Percentiles rank a stretch among this genome's conserved stretches.
Evolutionary conservation across 2,797 vertebrate genomes (phyloP).

Genomic region (Oreonectes daqikongensis): DNA sequence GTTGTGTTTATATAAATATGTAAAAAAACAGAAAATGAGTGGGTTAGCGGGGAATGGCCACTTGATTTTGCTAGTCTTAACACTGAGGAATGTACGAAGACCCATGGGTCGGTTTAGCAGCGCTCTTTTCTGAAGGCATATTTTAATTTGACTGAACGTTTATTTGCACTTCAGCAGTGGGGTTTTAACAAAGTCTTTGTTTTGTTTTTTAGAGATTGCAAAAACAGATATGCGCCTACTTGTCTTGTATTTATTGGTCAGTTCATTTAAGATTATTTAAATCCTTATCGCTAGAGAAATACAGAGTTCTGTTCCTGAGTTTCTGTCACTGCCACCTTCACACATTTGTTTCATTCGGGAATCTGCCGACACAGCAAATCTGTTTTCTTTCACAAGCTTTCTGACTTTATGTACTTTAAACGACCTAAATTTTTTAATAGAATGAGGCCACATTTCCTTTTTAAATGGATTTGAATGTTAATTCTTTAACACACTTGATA

Average conservation of each 20-base stretch:
- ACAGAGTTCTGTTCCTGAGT: constrained; percentile 2
- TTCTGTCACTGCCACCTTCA: constrained; percentile 18
- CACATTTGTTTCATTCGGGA: not conserved
- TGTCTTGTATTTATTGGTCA: not conserved
- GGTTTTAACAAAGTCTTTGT: constrained; percentile 14
- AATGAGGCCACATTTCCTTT: not conserved
- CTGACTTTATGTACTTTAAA: not conserved
- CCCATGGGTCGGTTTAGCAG: constrained; percentile 45
- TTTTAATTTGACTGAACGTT: constrained; percentile 37
- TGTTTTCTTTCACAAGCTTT: not conserved
- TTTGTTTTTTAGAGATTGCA: constrained; percentile 2
- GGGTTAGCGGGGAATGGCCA: constrained; percentile 20
- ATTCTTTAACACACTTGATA: constrained; percentile 5
- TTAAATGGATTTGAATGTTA: constrained; percentile 10
- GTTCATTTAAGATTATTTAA: not conserved
- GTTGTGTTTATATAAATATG: constrained; percentile 37
- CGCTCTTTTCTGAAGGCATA: constrained; percentile 34
- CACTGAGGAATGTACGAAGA: constrained; percentile 62
- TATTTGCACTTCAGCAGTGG: constrained; percentile 26
- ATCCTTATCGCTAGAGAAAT: not conserved
- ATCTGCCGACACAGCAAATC: not conserved
- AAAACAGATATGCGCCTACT: not conserved
- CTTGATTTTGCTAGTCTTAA: constrained; percentile 57
- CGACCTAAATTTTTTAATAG: not conserved
- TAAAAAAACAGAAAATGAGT: not conserved